Base-by-base conservation (phyloP, 2,888 invertebrate genomes). In the Thysanoteuthis rhombus region DNA sequence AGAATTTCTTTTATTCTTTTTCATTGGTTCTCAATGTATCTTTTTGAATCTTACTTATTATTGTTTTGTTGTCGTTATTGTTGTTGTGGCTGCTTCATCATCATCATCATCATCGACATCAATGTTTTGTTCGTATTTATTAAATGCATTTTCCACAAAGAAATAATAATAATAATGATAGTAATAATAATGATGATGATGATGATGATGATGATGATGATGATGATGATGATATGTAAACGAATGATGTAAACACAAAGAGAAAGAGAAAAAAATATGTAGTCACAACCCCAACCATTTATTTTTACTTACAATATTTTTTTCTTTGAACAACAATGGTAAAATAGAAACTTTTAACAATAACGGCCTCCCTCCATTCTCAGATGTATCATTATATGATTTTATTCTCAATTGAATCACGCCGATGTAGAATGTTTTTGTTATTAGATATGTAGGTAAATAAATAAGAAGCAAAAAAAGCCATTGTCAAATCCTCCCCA, bases 401-500 rank as follows among this genome's bases (percentile, higher is more conserved):
- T n/a, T n/a, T 75, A n/a, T n/a, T 36, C 22, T 75, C 75, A 75
- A n/a, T 75, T 75, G 75, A 75, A 75, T 75, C 75, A 75, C n/a
- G n/a, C 75, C n/a, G 75, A 75, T 36, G 75, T 75, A n/a, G n/a
- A 75, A 75, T 75, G 75, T 75, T 75, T 75, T n/a, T 75, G 75
- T 75, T 75, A 75, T 75, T 75, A 36, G 75, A 75, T 75, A 75
- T 75, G 75, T 75, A 75, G 36, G 75, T n/a, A 75, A 75, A 75
- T 75, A 75, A n/a, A 75, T n/a, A n/a, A n/a, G n/a, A n/a, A n/a
- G n/a, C n/a, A 75, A 75, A 75, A 75, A n/a, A n/a, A 22, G 8
- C 75, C 75, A 75, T 75, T 75, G 75, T 75, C 75, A 75, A n/a
- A n/a, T 75, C 75, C 75, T 75, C n/a, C 75, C 75, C n/a, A 75